These are phyloP conservation scores for Pocillopora verrucosa DNA, from an alignment of 64 coral and sea anemone genomes.

Conservation along the genomic window DNA sequence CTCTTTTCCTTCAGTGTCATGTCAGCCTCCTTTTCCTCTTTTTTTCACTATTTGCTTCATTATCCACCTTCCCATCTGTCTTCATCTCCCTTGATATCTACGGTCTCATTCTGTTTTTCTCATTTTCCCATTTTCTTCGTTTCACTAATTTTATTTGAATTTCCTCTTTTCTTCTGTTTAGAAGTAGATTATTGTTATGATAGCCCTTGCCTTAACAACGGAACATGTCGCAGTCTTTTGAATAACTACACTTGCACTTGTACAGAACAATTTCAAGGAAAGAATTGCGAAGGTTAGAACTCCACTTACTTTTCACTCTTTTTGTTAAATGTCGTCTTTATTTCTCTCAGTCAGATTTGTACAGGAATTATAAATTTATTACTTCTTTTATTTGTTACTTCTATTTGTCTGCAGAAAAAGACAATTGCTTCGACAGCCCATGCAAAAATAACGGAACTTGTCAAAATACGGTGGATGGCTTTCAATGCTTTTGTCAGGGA, in stretches of 20 bases:
- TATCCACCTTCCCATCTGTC: no score
- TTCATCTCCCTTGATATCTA: no score
- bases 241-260: neutral
- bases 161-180: neutral
- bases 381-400: neutral
- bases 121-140: no score
- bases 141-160: no score
- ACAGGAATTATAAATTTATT: no score
- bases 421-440: neutral
- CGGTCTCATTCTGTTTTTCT: no score
- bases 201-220: neutral
- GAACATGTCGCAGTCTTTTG: neutral
- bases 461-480: neutral
- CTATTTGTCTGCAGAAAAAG: neutral
- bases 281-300: neutral
- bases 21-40: no score
- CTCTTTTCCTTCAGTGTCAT: no score
- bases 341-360: no score
- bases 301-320: neutral
- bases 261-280: neutral
- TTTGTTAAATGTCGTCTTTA: neutral
- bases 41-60: no score
- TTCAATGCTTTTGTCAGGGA: neutral
- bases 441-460: constrained; percentile 5
- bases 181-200: neutral